Evolutionary conservation across 2,797 vertebrate genomes (phyloP), one percentile per base, ranked within the genome.

Genomic region (Anableps anableps): DNA sequence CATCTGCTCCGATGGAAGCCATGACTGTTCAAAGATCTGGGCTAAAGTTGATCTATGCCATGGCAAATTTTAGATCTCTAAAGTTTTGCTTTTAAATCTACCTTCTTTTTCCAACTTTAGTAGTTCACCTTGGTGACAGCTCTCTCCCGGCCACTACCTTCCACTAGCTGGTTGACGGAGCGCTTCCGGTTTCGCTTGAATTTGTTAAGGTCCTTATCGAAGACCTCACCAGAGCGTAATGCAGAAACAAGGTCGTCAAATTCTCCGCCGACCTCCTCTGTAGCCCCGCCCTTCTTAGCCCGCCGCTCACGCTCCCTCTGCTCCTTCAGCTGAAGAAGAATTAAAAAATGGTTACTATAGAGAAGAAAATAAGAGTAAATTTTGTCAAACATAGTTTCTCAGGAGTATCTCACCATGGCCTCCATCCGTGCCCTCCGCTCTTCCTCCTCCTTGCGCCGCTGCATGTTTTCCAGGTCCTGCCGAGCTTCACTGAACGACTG

Each of bases 171-270:
- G 95, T 96, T 96, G 77, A 97, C 97, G 0, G 97, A 97, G 80
- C 98, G 97, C 88, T 99, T 99, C 90, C 98, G 98, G 93, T 97
- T 98, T 41, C 98, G 97, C 87, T 99, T 99, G 71, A 99, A 97
- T 94, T 99, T 99, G 92, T 97, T 97, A 84, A 99, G 97, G 96
- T 99, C 98, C 93, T 99, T 99, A 95, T 99, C 98, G 4, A 99
- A 99, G 86, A 99, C 98, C 92, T 99, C 98, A 1, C 98, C 98
- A 0, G 98, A 99, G 73, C 98, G 97, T 89, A 99, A 76, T 0
- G 98, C 98, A 0, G 97, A 98, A 70, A 99, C 98, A 82, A 99
- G 95, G 94, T 99, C 98, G 19, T 99, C 98, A 8, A 99, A 99
- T 91, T 99, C 98, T 10, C 98, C 98, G 7, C 97, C 97, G 0